Evolutionary conservation across 2,113 vertebrate genomes (phyloP), one percentile per base, ranked within the genome.

Genomic region (Helogale parvula): DNA sequence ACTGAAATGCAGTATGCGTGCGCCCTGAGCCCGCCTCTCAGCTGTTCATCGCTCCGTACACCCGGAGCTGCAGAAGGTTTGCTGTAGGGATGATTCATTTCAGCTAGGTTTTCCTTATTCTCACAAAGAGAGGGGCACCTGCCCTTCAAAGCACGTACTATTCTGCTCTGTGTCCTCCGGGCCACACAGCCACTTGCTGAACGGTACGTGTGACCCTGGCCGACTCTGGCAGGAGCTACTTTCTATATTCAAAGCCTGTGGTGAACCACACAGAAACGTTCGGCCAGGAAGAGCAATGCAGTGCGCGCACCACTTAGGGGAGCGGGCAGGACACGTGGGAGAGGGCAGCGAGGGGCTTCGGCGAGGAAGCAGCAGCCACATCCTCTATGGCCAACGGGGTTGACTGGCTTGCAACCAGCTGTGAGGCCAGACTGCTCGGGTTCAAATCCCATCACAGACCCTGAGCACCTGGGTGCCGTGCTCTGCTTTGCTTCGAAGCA

Each of bases 201-300:
- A 74, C 5, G 7, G 19, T 7, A 50, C 2, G 2, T 31, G 35
- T 17, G 23, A 41, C 54, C 83, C 47, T 0, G 0, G 77, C 35
- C 8, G 19, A 14, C 25, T 52, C 15, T 12, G 33, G n/a, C 89
- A 82, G 63, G 19, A 95, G 87, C 68, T 54, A 33, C 95, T 80
- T 90, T 97, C 91, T 83, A 38, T 90, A 94, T 66, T 96, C 84
- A 97, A 94, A 92, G 88, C 27, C 35, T 76, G 88, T 76, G 96
- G 94, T 92, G 54, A 96, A 79, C 93, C 92, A 60, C 95, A 97
- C 21, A 33, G 23, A 87, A 83, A 52, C 33, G 33, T 23, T 69
- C 96, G 74, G 7, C 52, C 4, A 41, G 31, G 85, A 77, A 66
- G 72, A 17, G 76, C 93, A 76, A 38, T 81, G 93, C 65, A 97